Percentiles rank a stretch among this genome's conserved stretches.
Evolutionary conservation across 2,888 invertebrate genomes (phyloP).

Genomic region (Cancer borealis): DNA sequence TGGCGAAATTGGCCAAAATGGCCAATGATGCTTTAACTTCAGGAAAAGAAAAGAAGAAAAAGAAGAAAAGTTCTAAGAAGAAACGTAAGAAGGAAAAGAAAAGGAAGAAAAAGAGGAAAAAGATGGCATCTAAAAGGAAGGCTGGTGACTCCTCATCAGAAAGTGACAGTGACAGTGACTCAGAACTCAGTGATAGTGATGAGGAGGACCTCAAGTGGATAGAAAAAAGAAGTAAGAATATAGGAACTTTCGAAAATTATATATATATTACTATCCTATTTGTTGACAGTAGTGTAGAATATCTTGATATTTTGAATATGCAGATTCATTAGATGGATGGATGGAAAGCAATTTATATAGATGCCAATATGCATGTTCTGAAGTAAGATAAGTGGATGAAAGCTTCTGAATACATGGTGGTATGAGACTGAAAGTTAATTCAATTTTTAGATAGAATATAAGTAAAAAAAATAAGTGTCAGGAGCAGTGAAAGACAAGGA

Average conservation of each 20-base stretch:
- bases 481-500: neutral
- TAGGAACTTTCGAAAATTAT: neutral
- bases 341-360: no score
- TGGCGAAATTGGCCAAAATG: constrained; percentile 42
- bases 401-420: neutral
- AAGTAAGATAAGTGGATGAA: no score
- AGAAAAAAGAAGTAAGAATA: constrained; percentile 75
- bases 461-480: neutral
- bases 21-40: constrained; percentile 74
- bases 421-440: no score
- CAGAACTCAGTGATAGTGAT: constrained; percentile 76
- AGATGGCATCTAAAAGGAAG: constrained; percentile 78
- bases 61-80: constrained; percentile 78
- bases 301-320: no score
- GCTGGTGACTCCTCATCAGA: constrained; percentile 64
- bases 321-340: no score
- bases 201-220: constrained; percentile 74
- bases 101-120: constrained; percentile 78
- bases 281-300: neutral
- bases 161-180: constrained; percentile 75
- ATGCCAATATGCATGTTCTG: no score
- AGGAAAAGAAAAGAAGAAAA: constrained; percentile 77
- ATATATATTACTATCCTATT: neutral
- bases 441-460: no score
- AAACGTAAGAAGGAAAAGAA: constrained; percentile 73